Evolutionary conservation across 2,113 vertebrate genomes (phyloP).

Genomic region (Himantopus leucocephalus): DNA sequence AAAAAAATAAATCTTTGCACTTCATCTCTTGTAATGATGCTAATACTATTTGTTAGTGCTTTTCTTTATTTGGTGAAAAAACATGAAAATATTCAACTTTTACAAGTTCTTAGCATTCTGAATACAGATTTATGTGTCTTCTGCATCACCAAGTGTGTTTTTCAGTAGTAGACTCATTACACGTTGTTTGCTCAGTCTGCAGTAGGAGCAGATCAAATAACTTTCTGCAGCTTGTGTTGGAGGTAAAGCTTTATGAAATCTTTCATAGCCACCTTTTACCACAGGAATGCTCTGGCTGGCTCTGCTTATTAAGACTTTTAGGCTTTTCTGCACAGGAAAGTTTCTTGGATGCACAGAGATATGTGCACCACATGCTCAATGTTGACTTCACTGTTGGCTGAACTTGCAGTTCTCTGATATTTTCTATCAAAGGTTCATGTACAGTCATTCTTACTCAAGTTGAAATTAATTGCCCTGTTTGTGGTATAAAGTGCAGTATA

Average conservation of each 20-base stretch:
- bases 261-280: background rate
- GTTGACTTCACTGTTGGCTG: background rate
- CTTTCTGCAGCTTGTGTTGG: background rate
- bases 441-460: background rate
- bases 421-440: rapidly evolving
- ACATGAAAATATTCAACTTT: background rate
- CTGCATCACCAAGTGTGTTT: rapidly evolving
- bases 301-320: background rate
- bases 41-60: background rate
- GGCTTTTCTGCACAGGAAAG: background rate
- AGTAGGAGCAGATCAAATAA: background rate
- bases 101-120: background rate
- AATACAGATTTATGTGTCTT: background rate
- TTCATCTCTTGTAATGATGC: background rate
- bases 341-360: background rate
- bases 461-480: background rate
- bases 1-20: background rate
- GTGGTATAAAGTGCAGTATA: background rate
- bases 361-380: background rate
- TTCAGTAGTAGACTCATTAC: background rate
- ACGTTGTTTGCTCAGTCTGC: background rate
- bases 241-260: background rate
- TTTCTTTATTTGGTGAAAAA: background rate
- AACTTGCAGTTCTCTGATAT: background rate
- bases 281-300: background rate